These are phyloP conservation scores for Remorina albescens DNA, from an alignment of 2,797 vertebrate species.

Conservation along the genomic window DNA sequence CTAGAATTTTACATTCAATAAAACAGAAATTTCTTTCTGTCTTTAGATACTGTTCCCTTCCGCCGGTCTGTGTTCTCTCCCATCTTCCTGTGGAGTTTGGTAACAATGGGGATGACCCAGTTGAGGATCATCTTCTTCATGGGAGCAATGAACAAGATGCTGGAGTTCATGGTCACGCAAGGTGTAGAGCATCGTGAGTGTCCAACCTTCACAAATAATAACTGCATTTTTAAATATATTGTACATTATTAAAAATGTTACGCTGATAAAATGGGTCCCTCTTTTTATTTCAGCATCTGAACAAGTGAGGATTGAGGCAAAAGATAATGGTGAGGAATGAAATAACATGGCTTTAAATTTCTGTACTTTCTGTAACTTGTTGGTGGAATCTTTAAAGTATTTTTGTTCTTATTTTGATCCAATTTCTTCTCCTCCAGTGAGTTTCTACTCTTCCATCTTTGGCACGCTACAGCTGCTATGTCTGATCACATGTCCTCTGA, in stretches of 20 bases:
- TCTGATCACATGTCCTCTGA: slow-evolving; percentile 90
- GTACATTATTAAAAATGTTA: not conserved
- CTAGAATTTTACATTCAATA: not conserved
- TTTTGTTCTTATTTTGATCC: not conserved
- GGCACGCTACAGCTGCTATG: slow-evolving; percentile 92
- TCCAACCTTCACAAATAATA: not conserved
- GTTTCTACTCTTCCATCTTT: slow-evolving; percentile 90
- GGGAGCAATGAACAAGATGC: slow-evolving; percentile 95
- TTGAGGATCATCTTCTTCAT: slow-evolving; percentile 94
- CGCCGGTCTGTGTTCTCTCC: slow-evolving; percentile 89
- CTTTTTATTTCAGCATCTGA: slow-evolving; percentile 67
- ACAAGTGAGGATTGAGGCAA: slow-evolving; percentile 45
- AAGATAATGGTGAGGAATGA: slow-evolving; percentile 81
- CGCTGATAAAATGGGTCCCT: slow-evolving; percentile 19
- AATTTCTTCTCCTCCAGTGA: slow-evolving; percentile 76
- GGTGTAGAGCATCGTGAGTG: slow-evolving; percentile 84
- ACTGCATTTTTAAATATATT: not conserved
- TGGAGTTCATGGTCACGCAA: slow-evolving; percentile 86
- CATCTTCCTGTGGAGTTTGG: slow-evolving; percentile 93
- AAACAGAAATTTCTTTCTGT: slow-evolving; percentile 13
- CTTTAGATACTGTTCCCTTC: slow-evolving; percentile 82
- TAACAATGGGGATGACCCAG: slow-evolving; percentile 94
- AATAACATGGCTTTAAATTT: not conserved
- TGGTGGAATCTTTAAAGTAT: not conserved
- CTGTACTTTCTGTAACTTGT: not conserved